Evolutionary conservation across 2,888 invertebrate genomes (phyloP).

Genomic region (Agrilus mali): DNA sequence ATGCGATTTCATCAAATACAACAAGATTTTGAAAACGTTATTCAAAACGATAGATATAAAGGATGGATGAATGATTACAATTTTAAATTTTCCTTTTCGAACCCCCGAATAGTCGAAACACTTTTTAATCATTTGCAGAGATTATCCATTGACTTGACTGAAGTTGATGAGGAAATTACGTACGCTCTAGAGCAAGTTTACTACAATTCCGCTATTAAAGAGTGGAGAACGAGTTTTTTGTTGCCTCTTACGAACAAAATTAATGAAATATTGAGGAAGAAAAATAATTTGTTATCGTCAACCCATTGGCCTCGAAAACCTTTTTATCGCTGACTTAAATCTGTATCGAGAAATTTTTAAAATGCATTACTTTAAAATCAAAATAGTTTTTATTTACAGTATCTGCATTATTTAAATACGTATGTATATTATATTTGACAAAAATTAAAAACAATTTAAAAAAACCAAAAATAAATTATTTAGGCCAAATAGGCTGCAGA

Average conservation of each 20-base stretch:
- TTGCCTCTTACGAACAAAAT: conserved; percentile 39
- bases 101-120: conserved; percentile 47
- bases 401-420: too few relatives aligned
- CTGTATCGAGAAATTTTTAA: too few relatives aligned
- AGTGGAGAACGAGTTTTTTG: conserved; percentile 47
- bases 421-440: too few relatives aligned
- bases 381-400: too few relatives aligned
- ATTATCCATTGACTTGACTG: conserved; percentile 37
- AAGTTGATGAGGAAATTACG: conserved; percentile 38
- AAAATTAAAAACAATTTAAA: too few relatives aligned
- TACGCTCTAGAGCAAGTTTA: conserved; percentile 43
- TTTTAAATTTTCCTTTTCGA: conserved; percentile 49
- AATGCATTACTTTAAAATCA: too few relatives aligned
- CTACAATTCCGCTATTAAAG: conserved; percentile 43
- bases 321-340: conserved; percentile 13
- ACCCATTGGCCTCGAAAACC: conserved; percentile 43
- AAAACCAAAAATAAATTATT: conserved; percentile 9
- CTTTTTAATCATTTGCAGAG: conserved; percentile 38
- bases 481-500: conserved; percentile 67
- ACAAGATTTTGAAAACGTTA: conserved; percentile 37
- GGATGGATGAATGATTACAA: conserved; percentile 59
- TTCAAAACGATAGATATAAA: conserved; percentile 25
- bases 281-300: conserved; percentile 35
- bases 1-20: conserved; percentile 37
- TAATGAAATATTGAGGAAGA: conserved; percentile 34